A percentile compares a stretch with the other conserved stretches of the same genome.
These are phyloP conservation scores for Oriolus oriolus DNA, from an alignment of 2,113 vertebrate genomes.

Conservation along the genomic window DNA sequence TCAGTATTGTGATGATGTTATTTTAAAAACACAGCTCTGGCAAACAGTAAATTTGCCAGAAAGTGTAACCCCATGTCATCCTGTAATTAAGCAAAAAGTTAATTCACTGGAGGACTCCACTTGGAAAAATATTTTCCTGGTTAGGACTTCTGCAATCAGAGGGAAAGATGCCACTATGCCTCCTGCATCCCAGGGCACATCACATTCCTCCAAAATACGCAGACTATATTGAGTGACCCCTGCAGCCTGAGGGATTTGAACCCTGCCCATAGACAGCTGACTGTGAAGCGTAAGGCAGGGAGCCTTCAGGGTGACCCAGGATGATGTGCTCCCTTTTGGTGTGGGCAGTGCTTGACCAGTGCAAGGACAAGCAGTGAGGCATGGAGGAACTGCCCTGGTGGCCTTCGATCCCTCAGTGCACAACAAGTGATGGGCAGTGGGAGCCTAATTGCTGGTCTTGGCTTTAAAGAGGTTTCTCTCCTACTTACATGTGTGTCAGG, in stretches of 20 bases:
- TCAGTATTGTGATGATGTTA: background rate
- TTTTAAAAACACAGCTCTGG: background rate
- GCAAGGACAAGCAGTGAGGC: background rate
- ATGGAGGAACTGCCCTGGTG: background rate
- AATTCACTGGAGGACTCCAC: background rate
- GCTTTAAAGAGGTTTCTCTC: background rate
- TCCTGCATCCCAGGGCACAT: background rate
- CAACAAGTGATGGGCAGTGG: background rate
- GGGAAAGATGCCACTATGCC: background rate
- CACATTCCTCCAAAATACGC: background rate
- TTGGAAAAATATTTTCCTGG: background rate
- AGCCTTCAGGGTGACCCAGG: accelerated
- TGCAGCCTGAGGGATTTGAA: background rate
- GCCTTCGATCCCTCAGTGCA: background rate
- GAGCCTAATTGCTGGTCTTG: background rate
- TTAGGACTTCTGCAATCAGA: background rate
- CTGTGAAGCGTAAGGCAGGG: background rate
- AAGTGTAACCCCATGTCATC: background rate
- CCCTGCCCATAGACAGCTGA: background rate
- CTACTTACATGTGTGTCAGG: accelerated
- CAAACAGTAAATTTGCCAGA: background rate
- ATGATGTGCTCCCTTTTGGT: accelerated
- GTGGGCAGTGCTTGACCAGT: background rate
- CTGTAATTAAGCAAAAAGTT: background rate
- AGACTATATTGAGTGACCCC: background rate